phyloP scores from a whole-genome alignment of 2,797 vertebrate genomes.

The Poeciliopsis paucimaculata region DNA sequence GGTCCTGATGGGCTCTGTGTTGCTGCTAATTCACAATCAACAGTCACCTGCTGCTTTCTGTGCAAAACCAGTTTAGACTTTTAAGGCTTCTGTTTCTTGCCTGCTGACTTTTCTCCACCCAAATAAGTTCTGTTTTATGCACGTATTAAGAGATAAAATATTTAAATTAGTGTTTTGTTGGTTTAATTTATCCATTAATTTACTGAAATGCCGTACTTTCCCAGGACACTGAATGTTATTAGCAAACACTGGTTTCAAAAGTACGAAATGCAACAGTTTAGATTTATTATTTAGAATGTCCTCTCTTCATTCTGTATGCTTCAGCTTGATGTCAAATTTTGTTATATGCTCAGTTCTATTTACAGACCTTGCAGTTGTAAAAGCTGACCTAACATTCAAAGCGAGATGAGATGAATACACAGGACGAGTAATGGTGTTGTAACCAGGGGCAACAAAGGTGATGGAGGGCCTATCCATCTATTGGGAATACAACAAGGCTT shows the following conservation, averaged over 20 bases:
- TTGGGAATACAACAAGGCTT: conserved; percentile 67
- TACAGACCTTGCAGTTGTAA: conserved; percentile 7
- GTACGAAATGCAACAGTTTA: not conserved
- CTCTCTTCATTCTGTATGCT: not conserved
- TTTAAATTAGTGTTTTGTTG: not conserved
- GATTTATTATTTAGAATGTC: not conserved
- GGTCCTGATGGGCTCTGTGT: conserved; percentile 2
- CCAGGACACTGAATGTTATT: not conserved
- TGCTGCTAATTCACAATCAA: conserved; percentile 3
- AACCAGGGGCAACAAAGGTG: conserved; percentile 38
- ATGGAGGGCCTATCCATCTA: conserved; percentile 61
- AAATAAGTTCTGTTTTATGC: not conserved
- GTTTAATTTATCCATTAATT: conserved; percentile 4
- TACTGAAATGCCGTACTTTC: not conserved
- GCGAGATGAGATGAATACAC: conserved; percentile 38
- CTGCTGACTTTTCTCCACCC: not conserved
- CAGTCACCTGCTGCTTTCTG: conserved; percentile 6
- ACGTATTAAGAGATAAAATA: not conserved
- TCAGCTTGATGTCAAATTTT: not conserved
- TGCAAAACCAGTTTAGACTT: not conserved
- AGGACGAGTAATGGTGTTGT: conserved; percentile 48
- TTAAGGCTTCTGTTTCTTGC: not conserved
- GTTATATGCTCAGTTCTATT: not conserved
- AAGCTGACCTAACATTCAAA: conserved; percentile 26
- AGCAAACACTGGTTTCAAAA: not conserved